Base-by-base conservation (phyloP, 2,888 invertebrate species). In the Siphonodentalium dalli region DNA sequence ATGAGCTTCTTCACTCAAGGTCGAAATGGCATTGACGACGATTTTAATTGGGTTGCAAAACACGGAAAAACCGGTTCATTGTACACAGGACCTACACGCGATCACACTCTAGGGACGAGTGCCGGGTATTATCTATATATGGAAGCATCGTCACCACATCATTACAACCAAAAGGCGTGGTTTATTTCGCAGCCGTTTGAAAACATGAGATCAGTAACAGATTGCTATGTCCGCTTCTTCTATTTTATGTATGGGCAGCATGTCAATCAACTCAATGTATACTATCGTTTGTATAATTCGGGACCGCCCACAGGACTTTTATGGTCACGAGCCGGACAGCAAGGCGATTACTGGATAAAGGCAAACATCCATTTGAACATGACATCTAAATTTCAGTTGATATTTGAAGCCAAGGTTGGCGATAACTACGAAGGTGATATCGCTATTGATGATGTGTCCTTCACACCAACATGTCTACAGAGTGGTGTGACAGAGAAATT, bases 381-480 rank as follows among this genome's bases (percentile, higher is more conserved):
- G 24, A 49, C 54, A 11, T 48, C 55, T 20, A 54, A 61, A 7
- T 72, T 69, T 67, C 69, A 78, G 60, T 56, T 79, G 6, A 69
- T 76, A 24, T 69, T 80, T 29, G 77, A 77, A 51, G 79, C 68
- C 3, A 61, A 63, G 13, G 64, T 69, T 26, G 78, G 73, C 15
- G 67, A 67, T 43, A 65, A 66, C 26, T 68, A 55, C 51, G 49
- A 55, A n/a, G 77, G 77, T 3, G 76, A 75, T 44, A 65, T 79
- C 28, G 76, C 77, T 26, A 69, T 80, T 47, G 80, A 80, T 60
- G 80, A 80, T 45, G 50, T 78, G 11, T 66, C 74, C 23, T 69
- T 77, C 37, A 72, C 75, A 2, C 69, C 72, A 21, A 72, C 61
- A 23, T 78, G 71, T 54, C 57, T 61, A 29, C 47, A 37, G 39